These are phyloP conservation scores for Harpalus rufipes DNA, from an alignment of 2,888 invertebrate genomes.

Conservation along the genomic window DNA sequence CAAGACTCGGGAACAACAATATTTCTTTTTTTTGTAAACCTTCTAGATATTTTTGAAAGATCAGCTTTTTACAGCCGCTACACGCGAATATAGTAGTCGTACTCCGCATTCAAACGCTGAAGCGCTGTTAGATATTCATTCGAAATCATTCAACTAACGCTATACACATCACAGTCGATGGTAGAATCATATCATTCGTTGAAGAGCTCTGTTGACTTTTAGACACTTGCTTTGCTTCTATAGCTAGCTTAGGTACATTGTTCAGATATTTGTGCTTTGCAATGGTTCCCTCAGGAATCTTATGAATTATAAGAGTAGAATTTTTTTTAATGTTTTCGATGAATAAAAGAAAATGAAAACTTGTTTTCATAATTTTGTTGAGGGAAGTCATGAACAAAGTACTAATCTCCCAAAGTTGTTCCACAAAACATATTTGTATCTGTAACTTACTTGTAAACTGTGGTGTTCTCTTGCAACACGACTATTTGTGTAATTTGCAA, in stretches of 20 bases:
- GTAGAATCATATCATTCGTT: conserved; percentile 30
- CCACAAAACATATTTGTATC: conserved; percentile 16
- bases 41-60: not conserved
- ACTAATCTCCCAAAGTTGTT: not conserved
- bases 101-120: not conserved
- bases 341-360: too few relatives aligned
- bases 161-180: conserved; percentile 4
- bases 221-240: conserved; percentile 39
- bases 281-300: not conserved
- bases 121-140: not conserved
- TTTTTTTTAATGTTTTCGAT: too few relatives aligned
- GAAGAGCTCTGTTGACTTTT: conserved; percentile 11
- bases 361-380: not conserved
- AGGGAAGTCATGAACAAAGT: conserved; percentile 8
- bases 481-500: conserved; percentile 38
- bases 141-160: conserved; percentile 8
- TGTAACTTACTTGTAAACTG: conserved; percentile 30
- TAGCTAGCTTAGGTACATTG: conserved; percentile 24
- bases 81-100: conserved; percentile 19
- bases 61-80: conserved; percentile 13
- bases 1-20: too few relatives aligned
- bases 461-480: conserved; percentile 32
- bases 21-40: not conserved
- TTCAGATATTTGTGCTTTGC: not conserved
- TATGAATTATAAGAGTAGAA: not conserved